Conservation (phyloP, 2,113 vertebrate species). For the Saguinus midas region DNA sequence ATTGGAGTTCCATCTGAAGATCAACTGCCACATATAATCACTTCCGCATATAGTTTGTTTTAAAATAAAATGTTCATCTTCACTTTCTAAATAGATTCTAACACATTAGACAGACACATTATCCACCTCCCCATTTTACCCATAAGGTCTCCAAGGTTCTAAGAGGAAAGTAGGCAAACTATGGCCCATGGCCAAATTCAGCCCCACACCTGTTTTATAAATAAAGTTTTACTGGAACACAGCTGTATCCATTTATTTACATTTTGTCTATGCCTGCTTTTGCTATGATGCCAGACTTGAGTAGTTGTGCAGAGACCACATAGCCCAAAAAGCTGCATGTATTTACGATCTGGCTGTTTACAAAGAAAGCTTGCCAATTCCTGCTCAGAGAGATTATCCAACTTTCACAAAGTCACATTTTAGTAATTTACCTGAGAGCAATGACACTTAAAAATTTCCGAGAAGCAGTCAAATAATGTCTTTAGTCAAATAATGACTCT, state of each 20-base stretch:
- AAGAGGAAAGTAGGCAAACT: neutral
- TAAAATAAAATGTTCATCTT: neutral
- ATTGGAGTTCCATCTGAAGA: neutral
- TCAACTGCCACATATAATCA: neutral
- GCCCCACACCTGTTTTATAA: neutral
- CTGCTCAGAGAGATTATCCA: neutral
- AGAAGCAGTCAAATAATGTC: neutral
- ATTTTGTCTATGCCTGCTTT: neutral
- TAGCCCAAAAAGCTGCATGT: neutral
- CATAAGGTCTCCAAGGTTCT: neutral
- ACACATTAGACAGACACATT: neutral
- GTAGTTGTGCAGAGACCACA: neutral
- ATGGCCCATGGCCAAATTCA: neutral
- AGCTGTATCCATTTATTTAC: neutral
- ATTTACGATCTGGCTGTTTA: neutral
- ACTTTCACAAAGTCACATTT: neutral
- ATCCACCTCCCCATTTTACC: neutral
- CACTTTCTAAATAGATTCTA: neutral
- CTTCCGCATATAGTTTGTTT: neutral
- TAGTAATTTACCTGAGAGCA: neutral
- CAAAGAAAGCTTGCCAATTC: neutral
- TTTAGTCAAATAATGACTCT: neutral
- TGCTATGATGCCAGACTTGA: neutral
- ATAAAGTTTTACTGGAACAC: conserved; percentile 1
- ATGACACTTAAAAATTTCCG: neutral